A percentile compares a stretch with the other conserved stretches of the same genome.
These are phyloP conservation scores for Tiliacea aurago DNA, from an alignment of 2,888 invertebrate species.

Conservation along the genomic window DNA sequence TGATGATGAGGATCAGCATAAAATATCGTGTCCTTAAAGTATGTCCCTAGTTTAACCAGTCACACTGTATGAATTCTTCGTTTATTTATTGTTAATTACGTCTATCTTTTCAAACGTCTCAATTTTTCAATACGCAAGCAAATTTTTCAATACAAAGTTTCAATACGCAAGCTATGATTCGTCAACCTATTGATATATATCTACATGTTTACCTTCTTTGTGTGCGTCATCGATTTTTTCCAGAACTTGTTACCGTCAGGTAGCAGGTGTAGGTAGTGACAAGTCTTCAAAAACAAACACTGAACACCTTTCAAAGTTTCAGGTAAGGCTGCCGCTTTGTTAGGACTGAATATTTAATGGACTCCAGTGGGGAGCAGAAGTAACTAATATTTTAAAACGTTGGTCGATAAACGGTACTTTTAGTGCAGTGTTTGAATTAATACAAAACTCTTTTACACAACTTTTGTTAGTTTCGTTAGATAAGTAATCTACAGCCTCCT, in stretches of 20 bases:
- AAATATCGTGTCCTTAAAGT: background rate
- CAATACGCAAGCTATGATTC: constrained; percentile 3
- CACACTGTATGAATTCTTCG: background rate
- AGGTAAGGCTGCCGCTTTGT: constrained; percentile 21
- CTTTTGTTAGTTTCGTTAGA: background rate
- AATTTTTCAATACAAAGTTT: too few relatives aligned
- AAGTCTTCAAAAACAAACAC: constrained; percentile 44
- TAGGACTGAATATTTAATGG: constrained; percentile 24
- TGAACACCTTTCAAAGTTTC: constrained; percentile 33
- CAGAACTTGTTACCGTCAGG: constrained; percentile 7
- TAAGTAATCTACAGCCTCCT: background rate
- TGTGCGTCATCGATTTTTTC: constrained; percentile 13
- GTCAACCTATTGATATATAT: background rate
- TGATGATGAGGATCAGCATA: background rate
- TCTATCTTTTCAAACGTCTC: constrained; percentile 22
- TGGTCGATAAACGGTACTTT: background rate
- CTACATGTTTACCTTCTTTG: constrained; percentile 4
- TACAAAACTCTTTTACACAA: background rate
- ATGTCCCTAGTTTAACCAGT: constrained; percentile 17
- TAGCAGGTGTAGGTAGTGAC: constrained; percentile 23
- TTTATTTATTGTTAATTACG: constrained; percentile 44
- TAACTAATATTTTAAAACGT: constrained; percentile 1
- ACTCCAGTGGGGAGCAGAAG: background rate
- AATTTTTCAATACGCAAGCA: too few relatives aligned
- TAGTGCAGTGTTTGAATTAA: constrained; percentile 1